These are phyloP conservation scores for Philaethria dido DNA, from an alignment of 2,888 invertebrate genomes.

Conservation along the genomic window DNA sequence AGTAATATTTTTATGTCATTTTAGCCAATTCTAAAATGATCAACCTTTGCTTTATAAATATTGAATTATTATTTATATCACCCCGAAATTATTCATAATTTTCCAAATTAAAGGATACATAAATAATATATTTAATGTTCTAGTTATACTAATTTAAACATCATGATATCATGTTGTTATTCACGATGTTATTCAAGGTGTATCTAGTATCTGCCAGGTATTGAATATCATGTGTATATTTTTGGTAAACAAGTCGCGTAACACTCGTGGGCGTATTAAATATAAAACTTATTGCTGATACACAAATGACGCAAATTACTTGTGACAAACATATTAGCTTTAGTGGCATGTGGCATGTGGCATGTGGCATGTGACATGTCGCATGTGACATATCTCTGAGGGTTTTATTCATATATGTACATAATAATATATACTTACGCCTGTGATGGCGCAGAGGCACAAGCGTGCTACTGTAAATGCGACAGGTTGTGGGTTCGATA, in stretches of 20 bases:
- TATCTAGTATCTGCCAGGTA: background rate
- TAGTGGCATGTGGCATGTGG: background rate
- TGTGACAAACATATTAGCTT: background rate
- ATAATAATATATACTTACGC: too few species aligned
- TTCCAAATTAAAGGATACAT: background rate
- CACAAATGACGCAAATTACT: conserved; percentile 5
- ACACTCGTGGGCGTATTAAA: conserved; percentile 9
- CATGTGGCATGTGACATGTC: too few species aligned
- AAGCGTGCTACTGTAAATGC: too few species aligned
- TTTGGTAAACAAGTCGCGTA: background rate
- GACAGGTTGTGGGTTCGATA: too few species aligned
- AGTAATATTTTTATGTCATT: too few species aligned
- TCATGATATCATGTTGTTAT: too few species aligned
- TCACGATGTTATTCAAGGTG: background rate
- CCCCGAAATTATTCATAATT: background rate
- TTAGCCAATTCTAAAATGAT: too few species aligned
- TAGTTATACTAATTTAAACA: background rate
- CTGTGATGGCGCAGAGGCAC: too few species aligned
- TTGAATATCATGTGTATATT: background rate
- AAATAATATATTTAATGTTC: background rate
- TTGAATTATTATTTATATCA: background rate
- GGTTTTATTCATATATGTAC: too few species aligned
- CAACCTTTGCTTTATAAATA: background rate
- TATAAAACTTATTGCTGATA: conserved; percentile 16
- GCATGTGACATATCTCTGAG: too few species aligned